These are phyloP conservation scores for Tethya wilhelma DNA, from an alignment of 37 sponge, comb jelly and placozoan species.

Conservation along the genomic window DNA sequence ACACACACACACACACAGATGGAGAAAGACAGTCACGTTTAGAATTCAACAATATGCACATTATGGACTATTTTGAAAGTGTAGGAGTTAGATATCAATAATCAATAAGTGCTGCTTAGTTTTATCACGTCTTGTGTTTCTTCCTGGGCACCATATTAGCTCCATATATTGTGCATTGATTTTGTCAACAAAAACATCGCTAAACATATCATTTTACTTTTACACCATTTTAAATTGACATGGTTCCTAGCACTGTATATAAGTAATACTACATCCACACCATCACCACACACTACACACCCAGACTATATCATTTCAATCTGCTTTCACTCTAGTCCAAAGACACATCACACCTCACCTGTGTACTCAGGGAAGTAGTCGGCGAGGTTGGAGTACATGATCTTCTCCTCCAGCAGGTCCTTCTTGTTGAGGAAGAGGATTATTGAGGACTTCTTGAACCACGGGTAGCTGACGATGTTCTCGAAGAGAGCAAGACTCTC, in stretches of 20 bases:
- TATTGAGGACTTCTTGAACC: slow-evolving; percentile 89
- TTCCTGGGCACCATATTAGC: neutral
- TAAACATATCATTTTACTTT: too few species aligned
- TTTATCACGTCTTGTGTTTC: neutral
- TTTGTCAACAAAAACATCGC: neutral
- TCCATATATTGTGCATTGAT: neutral
- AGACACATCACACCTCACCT: slow-evolving; percentile 20
- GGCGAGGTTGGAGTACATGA: slow-evolving; percentile 78
- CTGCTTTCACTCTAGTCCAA: neutral
- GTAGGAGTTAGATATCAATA: neutral
- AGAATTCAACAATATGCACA: neutral
- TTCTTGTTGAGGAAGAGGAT: slow-evolving; percentile 98
- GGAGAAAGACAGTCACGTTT: neutral
- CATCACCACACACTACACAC: too few species aligned
- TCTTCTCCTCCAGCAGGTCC: slow-evolving; percentile 95
- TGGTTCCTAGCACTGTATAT: too few species aligned
- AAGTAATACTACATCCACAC: too few species aligned
- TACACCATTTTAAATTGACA: too few species aligned
- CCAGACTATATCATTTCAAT: too few species aligned
- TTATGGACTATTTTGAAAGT: neutral
- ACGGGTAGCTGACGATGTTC: slow-evolving; percentile 90
- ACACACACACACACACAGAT: neutral
- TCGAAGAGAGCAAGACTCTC: slow-evolving; percentile 92
- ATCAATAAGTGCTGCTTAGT: neutral
- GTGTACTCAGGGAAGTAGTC: slow-evolving; percentile 90